These are phyloP conservation scores for Corythornis cristatus DNA, from an alignment of 2,113 vertebrate species.

Conservation along the genomic window DNA sequence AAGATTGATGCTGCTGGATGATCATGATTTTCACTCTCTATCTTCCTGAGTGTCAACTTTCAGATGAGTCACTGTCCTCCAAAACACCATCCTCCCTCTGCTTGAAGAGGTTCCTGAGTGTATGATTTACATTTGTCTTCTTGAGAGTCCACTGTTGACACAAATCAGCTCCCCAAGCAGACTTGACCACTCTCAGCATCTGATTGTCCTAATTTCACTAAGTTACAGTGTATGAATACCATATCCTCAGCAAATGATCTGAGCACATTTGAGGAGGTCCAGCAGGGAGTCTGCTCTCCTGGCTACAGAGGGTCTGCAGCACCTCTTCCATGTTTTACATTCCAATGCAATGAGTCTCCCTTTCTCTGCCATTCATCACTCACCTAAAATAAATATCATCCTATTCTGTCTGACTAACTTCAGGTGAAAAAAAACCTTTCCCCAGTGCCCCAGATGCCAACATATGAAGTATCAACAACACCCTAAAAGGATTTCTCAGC, in stretches of 20 bases:
- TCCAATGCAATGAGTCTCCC: neutral
- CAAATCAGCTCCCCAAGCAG: neutral
- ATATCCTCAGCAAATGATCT: neutral
- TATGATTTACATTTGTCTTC: neutral
- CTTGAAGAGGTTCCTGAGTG: neutral
- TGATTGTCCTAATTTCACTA: neutral
- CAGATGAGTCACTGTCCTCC: neutral
- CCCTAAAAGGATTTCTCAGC: neutral
- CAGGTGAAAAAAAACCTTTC: neutral
- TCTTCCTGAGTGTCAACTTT: neutral
- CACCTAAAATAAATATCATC: neutral
- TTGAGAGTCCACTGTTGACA: neutral
- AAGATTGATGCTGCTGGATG: neutral
- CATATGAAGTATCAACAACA: neutral
- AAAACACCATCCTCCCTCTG: neutral
- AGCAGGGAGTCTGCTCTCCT: neutral
- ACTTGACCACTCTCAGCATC: neutral
- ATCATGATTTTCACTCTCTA: neutral
- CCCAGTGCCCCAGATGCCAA: fast-evolving
- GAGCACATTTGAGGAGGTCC: neutral
- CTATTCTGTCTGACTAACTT: neutral
- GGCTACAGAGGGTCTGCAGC: neutral
- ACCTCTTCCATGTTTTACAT: neutral
- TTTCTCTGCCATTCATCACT: neutral
- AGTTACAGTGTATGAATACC: neutral